Conservation (phyloP, 2,113 vertebrate species). For the Microtus ochrogaster region DNA sequence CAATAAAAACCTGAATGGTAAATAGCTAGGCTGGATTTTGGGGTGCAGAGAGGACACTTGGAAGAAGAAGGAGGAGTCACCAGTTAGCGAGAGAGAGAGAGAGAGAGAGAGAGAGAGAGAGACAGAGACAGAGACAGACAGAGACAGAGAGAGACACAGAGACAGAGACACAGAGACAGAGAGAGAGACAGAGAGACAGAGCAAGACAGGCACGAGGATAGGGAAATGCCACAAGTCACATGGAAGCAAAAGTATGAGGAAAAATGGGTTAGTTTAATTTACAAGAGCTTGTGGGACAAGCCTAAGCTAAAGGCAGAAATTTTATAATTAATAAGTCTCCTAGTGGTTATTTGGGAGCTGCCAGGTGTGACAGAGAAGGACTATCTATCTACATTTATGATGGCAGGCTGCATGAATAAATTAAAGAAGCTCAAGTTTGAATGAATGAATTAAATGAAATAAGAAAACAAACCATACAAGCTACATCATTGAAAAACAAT, state of each 20-base stretch:
- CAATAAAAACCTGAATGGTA: background rate
- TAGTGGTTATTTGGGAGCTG: background rate
- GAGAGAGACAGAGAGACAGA: background rate
- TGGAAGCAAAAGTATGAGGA: background rate
- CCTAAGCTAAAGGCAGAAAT: background rate
- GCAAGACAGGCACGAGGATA: background rate
- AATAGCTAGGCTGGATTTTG: background rate
- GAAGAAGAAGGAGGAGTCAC: background rate
- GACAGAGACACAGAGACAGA: too few relatives aligned
- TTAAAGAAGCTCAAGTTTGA: background rate
- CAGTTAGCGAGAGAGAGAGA: background rate
- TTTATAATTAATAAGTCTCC: background rate
- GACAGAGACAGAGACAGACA: too few relatives aligned
- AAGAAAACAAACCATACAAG: background rate
- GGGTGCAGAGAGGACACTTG: background rate
- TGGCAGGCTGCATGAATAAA: background rate
- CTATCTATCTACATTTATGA: background rate
- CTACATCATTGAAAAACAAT: background rate
- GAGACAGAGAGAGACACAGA: too few relatives aligned
- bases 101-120: too few relatives aligned
- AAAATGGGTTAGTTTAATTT: background rate
- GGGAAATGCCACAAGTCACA: background rate
- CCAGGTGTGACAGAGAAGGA: background rate
- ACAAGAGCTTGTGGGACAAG: background rate
- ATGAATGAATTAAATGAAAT: background rate